Conservation (phyloP, 2,888 invertebrate genomes). For the Amitus sp. region DNA sequence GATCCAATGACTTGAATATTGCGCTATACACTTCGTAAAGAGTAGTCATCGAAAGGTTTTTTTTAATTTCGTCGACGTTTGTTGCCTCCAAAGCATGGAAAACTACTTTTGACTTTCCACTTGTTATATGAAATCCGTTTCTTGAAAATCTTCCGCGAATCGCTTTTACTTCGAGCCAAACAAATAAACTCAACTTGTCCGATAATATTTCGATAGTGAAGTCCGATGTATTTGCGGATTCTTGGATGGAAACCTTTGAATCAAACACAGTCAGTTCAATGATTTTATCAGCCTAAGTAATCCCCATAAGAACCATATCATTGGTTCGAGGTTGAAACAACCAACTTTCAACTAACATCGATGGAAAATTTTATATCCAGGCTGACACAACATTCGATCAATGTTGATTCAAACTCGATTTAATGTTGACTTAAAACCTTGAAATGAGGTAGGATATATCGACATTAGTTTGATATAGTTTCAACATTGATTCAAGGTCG, state of each 20-base stretch:
- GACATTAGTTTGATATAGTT: too few relatives aligned
- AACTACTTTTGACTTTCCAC: slow-evolving; percentile 48
- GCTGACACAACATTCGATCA: too few relatives aligned
- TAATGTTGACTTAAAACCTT: too few relatives aligned
- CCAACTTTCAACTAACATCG: too few relatives aligned
- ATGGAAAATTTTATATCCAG: too few relatives aligned
- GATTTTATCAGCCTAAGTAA: too few relatives aligned
- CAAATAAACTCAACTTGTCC: slow-evolving; percentile 73
- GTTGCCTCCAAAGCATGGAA: slow-evolving; percentile 48
- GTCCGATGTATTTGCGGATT: slow-evolving; percentile 44
- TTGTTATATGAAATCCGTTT: slow-evolving; percentile 75
- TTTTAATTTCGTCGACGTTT: slow-evolving; percentile 33
- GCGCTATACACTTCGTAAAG: slow-evolving; percentile 51
- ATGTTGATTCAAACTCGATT: too few relatives aligned
- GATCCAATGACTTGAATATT: slow-evolving; percentile 10
- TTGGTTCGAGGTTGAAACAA: too few relatives aligned
- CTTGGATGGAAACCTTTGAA: slow-evolving; percentile 47
- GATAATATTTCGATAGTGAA: slow-evolving; percentile 63
- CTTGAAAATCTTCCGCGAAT: slow-evolving; percentile 76
- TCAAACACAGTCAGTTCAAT: slow-evolving; percentile 26
- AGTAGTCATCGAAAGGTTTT: slow-evolving; percentile 46
- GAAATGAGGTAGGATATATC: too few relatives aligned
- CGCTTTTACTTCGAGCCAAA: slow-evolving; percentile 73
- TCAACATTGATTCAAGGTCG: too few relatives aligned
- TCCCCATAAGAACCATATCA: too few relatives aligned